Base-by-base conservation (phyloP, 2,888 invertebrate species). In the Melolontha melolontha region DNA sequence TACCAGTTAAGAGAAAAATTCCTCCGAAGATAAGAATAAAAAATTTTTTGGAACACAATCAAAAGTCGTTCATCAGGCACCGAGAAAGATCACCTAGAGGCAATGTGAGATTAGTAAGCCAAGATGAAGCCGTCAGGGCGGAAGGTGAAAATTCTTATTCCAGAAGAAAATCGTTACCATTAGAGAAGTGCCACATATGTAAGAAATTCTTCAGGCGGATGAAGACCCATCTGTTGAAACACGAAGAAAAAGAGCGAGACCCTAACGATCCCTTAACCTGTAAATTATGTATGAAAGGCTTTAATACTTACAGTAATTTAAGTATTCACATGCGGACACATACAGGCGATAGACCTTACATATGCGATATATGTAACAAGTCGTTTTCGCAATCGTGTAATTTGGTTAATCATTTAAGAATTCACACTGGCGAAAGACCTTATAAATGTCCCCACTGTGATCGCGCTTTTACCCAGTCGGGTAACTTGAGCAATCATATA, bases 161-260 rank as follows among this genome's bases (percentile, higher is more conserved):
- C 16, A 79, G 78, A 73, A 74, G 82, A 42, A 81, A 79, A 78
- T 80, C 82, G 5, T 78, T 78, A 59, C 82, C 82, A 14, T 72
- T 83, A 64, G 80, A 82, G 75, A 81, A 82, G 69, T 83, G 83
- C 71, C 83, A 81, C 7, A 77, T 83, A 55, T 83, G 83, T 72
- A 83, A 82, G 74, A 81, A 83, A 50, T 77, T 66, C 69, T 83
- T 82, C 78, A 81, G 74, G 75, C 79, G 72, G 79, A 85, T 79
- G 85, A 85, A 77, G 79, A 86, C 79, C 67, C 83, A 86, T 72
- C 81, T 86, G 5, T 72, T 80, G 29, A 84, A 83, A 74, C 84
- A 84, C 68, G 78, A 79, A 66, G 75, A 79, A 59, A 68, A 75
- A 5, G 76, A 73, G 62, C 71, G 75, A 27, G 74, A 76, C 39